Evolutionary conservation across 2,113 vertebrate species (phyloP), one percentile per base, ranked within the genome.

Genomic region (Vidua chalybeata): DNA sequence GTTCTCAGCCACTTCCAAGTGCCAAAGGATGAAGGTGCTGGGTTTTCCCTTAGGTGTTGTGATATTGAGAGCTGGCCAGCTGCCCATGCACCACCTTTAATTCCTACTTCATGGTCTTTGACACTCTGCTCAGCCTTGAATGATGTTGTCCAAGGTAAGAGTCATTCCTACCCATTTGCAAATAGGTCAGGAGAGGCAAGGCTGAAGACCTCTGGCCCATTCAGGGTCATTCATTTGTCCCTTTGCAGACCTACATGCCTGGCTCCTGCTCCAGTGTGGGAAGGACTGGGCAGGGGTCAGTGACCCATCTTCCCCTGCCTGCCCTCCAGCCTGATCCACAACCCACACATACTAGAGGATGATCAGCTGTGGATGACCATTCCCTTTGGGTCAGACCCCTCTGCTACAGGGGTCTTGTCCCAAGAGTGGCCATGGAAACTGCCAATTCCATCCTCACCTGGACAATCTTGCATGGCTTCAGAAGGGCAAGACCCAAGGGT

Each of bases 21-120:
- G 41, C 77, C 94, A 93, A 91, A 95, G 46, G 26, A 89, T 69
- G 69, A 94, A 89, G 58, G 62, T 79, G 37, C 26, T 79, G 49
- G 26, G 62, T 58, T 87, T 94, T 93, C 37, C 33, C 33, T 79
- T 88, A 75, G 52, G 16, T 81, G 24, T 64, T 73, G 73, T 37
- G 30, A 75, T 43, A 78, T 13, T 1, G 7, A 86, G 79, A 88
- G 37, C 64, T 84, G 83, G 31, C 37, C 80, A 89, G 48, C 48
- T 75, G 64, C 23, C 63, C 48, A 56, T 28, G 46, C 54, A 80
- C n/a, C 45, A 55, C 30, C 39, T 73, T 84, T 61, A 87, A 84
- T 23, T 54, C 20, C 31, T 90, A 37, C 15, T 84, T 89, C 41
- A 63, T 27, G 22, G 41, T 62, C 49, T 89, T 51, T 68, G 72